Evolutionary conservation across 2,797 vertebrate species (phyloP), one percentile per base, ranked within the genome.

Genomic region (Falco berigora): DNA sequence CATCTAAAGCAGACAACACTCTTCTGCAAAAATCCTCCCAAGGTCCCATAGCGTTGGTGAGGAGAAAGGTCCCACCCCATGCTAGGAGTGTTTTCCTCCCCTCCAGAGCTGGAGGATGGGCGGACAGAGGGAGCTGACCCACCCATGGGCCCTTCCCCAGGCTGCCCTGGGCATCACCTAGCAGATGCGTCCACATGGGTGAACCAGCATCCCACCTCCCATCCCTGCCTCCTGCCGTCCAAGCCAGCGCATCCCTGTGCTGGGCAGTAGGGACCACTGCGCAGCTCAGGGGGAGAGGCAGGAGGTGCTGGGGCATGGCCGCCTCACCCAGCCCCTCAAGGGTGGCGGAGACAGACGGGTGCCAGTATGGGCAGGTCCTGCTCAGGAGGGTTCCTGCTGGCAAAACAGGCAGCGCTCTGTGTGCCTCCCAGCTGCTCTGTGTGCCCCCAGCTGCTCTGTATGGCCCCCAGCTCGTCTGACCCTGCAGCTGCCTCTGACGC

Each of bases 161-260:
- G 22, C 36, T 61, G 19, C 5, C 7, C 53, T 67, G 34, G 69
- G 24, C 40, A 47, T 52, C 44, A 15, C 13, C n/a, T 71, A 42
- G 9, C 25, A 47, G 42, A 62, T 14, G 40, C 2, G 3, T 2
- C 53, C 4, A 2, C 1, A 0, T 20, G 22, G 59, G 12, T 0
- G 5, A 87, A 62, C 3, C 21, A 67, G 44, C 30, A 38, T 20
- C 64, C 38, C 36, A 56, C 34, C 42, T 59, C 28, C 58, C 44
- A 42, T 32, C 49, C 27, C 18, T 34, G 5, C 34, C 21, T 77
- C 21, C 64, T 4, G 2, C 1, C 2, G 52, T 22, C 75, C 22
- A 7, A 58, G 38, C 14, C 69, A 55, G 24, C 2, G 3, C 4
- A 1, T 5, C 21, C 40, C 25, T 50, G 28, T 58, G 63, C 40